Evolutionary conservation across 2,888 invertebrate genomes (phyloP), one percentile per base, ranked within the genome.

Genomic region (Eurytoma adleriae): DNA sequence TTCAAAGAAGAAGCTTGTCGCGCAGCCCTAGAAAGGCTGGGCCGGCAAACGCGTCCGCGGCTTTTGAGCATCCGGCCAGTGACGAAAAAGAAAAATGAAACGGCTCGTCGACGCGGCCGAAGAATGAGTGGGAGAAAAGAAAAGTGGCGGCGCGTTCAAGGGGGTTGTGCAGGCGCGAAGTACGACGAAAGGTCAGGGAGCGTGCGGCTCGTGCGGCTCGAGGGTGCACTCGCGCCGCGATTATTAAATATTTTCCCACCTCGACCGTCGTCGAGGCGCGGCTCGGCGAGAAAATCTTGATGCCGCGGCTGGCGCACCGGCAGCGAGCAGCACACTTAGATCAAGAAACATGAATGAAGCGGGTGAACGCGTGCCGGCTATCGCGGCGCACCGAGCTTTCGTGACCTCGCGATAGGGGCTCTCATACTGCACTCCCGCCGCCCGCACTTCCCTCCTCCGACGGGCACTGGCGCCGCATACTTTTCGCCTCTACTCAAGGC

Each of bases 311-410:
- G 40, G 40, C 40, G 4, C 40, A 40, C 40, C 40, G 40, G 64
- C 30, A 12, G 70, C 64, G 77, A 79, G 67, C 70, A 82, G 77
- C 75, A 75, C 71, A 81, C 75, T 78, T 86, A 86, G 85, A 88
- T 87, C 87, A 86, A 88, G 89, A 89, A 88, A 86, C 88, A 88
- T 89, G 89, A 89, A 89, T 89, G 89, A 87, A 89, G 86, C 88
- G 86, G 86, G 59, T 10, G 76, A 89, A 89, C 89, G 89, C 89
- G 88, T 89, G 89, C 85, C 85, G 89, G 89, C 87, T 89, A 89
- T 89, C 88, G 88, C 88, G 85, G 86, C 24, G 24, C 56, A 13
- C n/a, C 69, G 85, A n/a, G 85, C 87, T 88, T 88, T 87, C 89
- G 89, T 89, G 89, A 89, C 89, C 89, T 88, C 89, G 86, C 85